These are phyloP conservation scores for Operophtera brumata DNA, from an alignment of 2,888 invertebrate species.

Conservation along the genomic window DNA sequence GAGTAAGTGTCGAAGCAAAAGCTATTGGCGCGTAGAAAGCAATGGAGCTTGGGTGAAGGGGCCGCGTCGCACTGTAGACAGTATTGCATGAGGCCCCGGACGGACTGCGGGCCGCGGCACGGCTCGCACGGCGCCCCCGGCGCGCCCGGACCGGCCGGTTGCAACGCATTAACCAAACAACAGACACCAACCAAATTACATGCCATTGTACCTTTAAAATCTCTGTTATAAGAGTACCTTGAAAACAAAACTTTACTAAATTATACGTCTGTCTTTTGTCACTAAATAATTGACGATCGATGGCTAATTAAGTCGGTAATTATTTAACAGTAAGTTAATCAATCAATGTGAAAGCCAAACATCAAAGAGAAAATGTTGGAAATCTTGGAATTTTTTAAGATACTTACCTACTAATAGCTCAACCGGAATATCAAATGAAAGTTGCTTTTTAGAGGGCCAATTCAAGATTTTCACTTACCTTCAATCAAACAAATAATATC, in stretches of 20 bases:
- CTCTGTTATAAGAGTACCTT: not conserved
- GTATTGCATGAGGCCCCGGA: conserved; percentile 76
- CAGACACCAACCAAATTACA: conserved; percentile 20
- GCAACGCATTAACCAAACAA: conserved; percentile 53
- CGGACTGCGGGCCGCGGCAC: conserved; percentile 28
- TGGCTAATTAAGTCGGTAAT: not conserved
- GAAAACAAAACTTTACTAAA: not conserved
- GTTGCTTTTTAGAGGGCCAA: conserved; percentile 17
- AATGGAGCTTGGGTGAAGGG: conserved; percentile 78
- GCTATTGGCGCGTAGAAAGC: conserved; percentile 75
- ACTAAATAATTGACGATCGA: not conserved
- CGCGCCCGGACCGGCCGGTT: conserved; percentile 45
- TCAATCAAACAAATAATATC: conserved; percentile 11
- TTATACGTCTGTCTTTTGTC: not conserved
- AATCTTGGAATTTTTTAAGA: not conserved
- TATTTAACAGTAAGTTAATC: too few relatives aligned
- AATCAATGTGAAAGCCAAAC: not conserved
- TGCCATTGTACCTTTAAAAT: not conserved
- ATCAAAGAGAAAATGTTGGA: not conserved
- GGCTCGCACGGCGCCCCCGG: conserved; percentile 38
- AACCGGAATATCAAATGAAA: conserved; percentile 23
- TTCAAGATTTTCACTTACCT: conserved; percentile 17
- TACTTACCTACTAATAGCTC: conserved; percentile 1
- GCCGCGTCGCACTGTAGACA: conserved; percentile 76
- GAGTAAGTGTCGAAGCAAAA: conserved; percentile 89